Evolutionary conservation across 2,113 vertebrate species (phyloP).

Genomic region (Orthochromis indermauri): DNA sequence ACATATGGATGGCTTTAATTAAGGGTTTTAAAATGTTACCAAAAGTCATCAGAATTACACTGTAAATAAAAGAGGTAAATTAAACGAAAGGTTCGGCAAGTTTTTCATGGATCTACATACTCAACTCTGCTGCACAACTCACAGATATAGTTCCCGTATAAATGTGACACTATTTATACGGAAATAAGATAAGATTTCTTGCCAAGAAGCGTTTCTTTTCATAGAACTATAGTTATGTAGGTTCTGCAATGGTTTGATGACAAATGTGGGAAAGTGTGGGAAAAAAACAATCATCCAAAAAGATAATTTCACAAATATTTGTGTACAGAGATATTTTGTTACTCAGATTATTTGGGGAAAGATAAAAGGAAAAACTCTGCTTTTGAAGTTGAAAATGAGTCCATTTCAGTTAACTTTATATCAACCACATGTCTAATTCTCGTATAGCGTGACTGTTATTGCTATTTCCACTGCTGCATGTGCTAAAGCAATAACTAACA

Average conservation of each 20-base stretch:
- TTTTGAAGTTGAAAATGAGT: background rate
- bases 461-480: background rate
- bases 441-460: fast-evolving
- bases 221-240: background rate
- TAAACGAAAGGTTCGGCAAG: fast-evolving
- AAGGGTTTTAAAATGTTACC: background rate
- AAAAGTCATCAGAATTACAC: background rate
- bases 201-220: background rate
- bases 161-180: fast-evolving
- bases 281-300: background rate
- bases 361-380: background rate
- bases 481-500: background rate
- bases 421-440: background rate
- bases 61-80: background rate
- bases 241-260: background rate
- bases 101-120: background rate
- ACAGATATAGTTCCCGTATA: background rate
- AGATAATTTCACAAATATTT: background rate
- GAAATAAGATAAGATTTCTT: background rate
- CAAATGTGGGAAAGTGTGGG: background rate
- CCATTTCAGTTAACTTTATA: background rate
- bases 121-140: too few relatives aligned
- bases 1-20: background rate
- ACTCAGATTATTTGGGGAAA: background rate
- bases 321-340: background rate